Conservation (phyloP, 2,888 invertebrate species). For the Tipula unca region DNA sequence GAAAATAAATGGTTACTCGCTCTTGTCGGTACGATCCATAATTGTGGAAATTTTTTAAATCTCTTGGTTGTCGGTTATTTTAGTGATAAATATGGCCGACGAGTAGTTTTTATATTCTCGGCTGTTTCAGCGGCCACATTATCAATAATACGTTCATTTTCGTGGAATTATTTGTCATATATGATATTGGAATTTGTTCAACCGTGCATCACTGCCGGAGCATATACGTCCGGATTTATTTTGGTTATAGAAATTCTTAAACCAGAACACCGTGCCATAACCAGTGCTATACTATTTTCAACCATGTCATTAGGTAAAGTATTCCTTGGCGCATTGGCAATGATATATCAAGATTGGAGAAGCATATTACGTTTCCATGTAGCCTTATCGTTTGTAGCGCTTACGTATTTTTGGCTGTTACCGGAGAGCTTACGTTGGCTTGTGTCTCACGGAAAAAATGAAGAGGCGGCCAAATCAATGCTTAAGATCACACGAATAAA, state of each 20-base stretch:
- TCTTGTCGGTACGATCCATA: background rate
- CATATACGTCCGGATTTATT: slow-evolving; percentile 42
- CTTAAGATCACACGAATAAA: too few species aligned
- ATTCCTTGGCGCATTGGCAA: background rate
- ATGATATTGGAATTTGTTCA: background rate
- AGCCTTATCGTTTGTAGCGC: slow-evolving; percentile 52
- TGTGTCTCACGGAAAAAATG: slow-evolving; percentile 45
- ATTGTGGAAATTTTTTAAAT: background rate
- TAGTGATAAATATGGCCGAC: background rate
- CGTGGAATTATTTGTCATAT: background rate
- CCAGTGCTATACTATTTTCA: slow-evolving; percentile 55
- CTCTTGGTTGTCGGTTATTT: background rate
- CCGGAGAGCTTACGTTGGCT: slow-evolving; percentile 45
- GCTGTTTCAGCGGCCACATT: background rate
- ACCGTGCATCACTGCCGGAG: too few species aligned
- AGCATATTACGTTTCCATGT: slow-evolving; percentile 34
- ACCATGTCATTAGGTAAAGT: slow-evolving; percentile 51
- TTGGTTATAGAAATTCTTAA: slow-evolving; percentile 66
- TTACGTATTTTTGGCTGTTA: slow-evolving; percentile 54
- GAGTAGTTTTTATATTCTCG: background rate
- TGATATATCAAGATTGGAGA: background rate
- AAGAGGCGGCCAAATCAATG: background rate
- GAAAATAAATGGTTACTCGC: background rate
- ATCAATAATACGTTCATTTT: background rate
- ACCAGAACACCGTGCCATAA: slow-evolving; percentile 55